Evolutionary conservation across 2,797 vertebrate genomes (phyloP), one percentile per base, ranked within the genome.

Genomic region (Coregonus suidteri): DNA sequence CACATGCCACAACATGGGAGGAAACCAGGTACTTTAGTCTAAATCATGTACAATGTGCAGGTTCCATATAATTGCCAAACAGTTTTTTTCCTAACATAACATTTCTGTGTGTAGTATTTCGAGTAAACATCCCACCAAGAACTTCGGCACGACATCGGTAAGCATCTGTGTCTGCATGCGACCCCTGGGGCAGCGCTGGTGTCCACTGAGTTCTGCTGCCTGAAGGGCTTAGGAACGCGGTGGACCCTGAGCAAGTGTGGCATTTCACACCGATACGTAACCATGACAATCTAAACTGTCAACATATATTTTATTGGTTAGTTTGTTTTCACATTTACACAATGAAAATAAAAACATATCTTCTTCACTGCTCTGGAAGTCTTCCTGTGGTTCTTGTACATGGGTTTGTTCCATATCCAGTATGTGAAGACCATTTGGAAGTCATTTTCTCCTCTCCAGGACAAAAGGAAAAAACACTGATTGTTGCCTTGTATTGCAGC

Each of bases 91-190:
- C 30, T 7, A 25, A 0, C 59, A n/a, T 76, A 78, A 73, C 56
- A 3, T 75, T 15, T 83, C 3, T 53, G 16, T 83, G 20, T 81
- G 1, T 81, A 96, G 96, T 94, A 96, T 81, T 96, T 96, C 37
- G 96, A 97, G 84, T 96, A 95, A 86, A 96, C 94, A 0, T 92
- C 87, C 4, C 91, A 93, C 77, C 84, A 85, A 95, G 81, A 25
- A 25, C 25, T 25, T 25, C 25, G 25, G 25, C 25, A 25, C 25
- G 25, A 25, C 25, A 25, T 25, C 25, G 25, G 25, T 25, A 25
- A 25, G 25, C 25, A 25, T 25, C 90, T 95, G 20, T 97, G 96
- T 90, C 92, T 97, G 79, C 91, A 93, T 0, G 93, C 88, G 0
- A 86, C 25, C 0, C 18, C 71, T 0, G 79, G 86, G 18, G 47